Percentiles rank a stretch among this genome's conserved stretches.
Conservation (phyloP, 1,140 invertebrate species). For the Chironomus tepperi region DNA sequence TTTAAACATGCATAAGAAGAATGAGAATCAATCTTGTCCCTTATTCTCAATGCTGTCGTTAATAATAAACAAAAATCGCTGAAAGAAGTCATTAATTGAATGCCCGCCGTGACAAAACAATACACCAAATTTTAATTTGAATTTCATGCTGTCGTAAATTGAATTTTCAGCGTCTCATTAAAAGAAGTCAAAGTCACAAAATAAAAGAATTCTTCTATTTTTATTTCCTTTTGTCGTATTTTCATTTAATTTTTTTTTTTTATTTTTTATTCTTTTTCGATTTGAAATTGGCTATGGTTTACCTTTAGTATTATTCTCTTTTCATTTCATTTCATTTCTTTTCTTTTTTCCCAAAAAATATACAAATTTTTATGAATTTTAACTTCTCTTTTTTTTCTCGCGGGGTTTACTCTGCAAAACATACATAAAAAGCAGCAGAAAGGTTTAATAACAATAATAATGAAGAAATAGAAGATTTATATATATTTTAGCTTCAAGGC, state of each 20-base stretch:
- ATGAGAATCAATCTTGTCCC: too few relatives aligned
- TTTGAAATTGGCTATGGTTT: neutral
- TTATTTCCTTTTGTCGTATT: neutral
- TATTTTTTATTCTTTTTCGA: neutral
- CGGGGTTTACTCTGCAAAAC: neutral
- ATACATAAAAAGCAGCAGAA: too few relatives aligned
- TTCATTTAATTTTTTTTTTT: neutral
- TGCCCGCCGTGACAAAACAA: conserved; percentile 22
- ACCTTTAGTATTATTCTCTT: too few relatives aligned
- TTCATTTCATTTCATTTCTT: neutral
- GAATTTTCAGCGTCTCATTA: conserved; percentile 4
- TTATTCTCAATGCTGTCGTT: too few relatives aligned
- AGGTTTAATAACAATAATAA: too few relatives aligned
- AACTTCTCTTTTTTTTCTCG: neutral
- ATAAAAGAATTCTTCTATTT: conserved; percentile 10
- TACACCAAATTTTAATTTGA: conserved; percentile 8
- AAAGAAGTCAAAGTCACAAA: neutral
- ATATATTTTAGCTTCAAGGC: too few relatives aligned
- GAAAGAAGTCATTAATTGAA: conserved; percentile 21
- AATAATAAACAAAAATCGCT: neutral
- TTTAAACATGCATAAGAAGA: neutral
- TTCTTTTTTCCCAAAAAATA: neutral
- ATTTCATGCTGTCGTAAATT: conserved; percentile 20
- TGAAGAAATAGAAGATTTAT: too few relatives aligned
- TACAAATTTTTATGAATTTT: conserved; percentile 1